phyloP scores from a whole-genome alignment of 2,113 vertebrate genomes.

The Nymphicus hollandicus region DNA sequence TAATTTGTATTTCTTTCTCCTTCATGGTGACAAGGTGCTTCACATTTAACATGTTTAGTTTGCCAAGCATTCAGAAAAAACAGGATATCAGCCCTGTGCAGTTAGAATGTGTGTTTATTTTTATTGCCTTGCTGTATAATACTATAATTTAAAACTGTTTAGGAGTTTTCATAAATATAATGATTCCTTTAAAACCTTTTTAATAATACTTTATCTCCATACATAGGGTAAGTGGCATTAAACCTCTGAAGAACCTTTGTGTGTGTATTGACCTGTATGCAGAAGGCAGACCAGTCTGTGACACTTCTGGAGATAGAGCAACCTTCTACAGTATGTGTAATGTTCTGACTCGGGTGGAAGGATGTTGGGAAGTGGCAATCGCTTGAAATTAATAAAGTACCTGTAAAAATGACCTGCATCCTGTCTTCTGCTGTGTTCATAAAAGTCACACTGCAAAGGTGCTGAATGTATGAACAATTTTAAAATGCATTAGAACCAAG shows the following conservation, averaged over 20 bases:
- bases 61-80: not conserved
- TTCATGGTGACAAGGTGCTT: not conserved
- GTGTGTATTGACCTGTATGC: conserved; percentile 43
- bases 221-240: conserved; percentile 76
- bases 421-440: not conserved
- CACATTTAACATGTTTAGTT: not conserved
- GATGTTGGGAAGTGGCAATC: not conserved
- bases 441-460: not conserved
- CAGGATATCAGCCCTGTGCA: not conserved
- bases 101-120: conserved; percentile 2
- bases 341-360: not conserved
- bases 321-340: not conserved
- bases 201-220: conserved; percentile 70
- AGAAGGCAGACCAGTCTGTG: conserved; percentile 59
- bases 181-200: conserved; percentile 2
- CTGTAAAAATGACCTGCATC: not conserved
- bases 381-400: conserved; percentile 62
- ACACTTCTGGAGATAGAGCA: not conserved
- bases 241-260: conserved; percentile 66
- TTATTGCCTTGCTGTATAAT: not conserved
- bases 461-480: not conserved
- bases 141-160: not conserved
- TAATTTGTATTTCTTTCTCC: not conserved
- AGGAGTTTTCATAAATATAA: not conserved
- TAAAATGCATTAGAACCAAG: not conserved